A percentile compares a stretch with the other conserved stretches of the same genome.
Evolutionary conservation across 1,140 invertebrate genomes (phyloP).

Genomic region (Copidosoma floridanum): DNA sequence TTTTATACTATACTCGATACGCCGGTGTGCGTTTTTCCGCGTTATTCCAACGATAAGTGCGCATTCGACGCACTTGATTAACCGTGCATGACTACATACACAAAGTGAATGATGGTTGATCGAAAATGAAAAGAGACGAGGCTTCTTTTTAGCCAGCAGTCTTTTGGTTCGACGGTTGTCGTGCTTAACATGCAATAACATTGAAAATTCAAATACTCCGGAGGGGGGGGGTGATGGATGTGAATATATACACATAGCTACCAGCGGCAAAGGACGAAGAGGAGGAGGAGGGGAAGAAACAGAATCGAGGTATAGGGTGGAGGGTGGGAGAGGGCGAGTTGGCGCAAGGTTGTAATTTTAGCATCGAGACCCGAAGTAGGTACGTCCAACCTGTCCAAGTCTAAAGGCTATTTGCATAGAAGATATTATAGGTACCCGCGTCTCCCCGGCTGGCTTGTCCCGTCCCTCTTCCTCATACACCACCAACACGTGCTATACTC

Average conservation of each 20-base stretch:
- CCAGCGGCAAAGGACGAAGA: conserved; percentile 11
- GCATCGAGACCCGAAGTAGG: conserved; percentile 44
- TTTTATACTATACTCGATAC: too few species aligned
- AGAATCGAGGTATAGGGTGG: conserved; percentile 5
- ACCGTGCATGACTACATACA: too few species aligned
- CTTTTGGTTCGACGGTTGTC: too few species aligned
- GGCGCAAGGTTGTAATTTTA: conserved; percentile 29
- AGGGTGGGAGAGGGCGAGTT: conserved; percentile 6
- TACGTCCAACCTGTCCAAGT: conserved; percentile 55
- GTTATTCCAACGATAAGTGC: too few species aligned
- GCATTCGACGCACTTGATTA: too few species aligned
- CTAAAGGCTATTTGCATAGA: conserved; percentile 58
- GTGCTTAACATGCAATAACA: neutral
- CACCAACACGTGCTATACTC: too few species aligned
- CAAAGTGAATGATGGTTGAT: too few species aligned
- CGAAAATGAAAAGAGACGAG: too few species aligned
- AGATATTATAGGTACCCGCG: conserved; percentile 53
- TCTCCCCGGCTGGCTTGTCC: conserved; percentile 20
- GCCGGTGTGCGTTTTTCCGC: too few species aligned
- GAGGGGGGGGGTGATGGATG: neutral
- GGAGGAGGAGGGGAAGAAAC: neutral
- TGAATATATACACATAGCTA: too few species aligned
- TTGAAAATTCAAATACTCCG: conserved; percentile 17
- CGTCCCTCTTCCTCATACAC: conserved; percentile 8
- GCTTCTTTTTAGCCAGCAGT: too few species aligned